A percentile compares a stretch with the other conserved stretches of the same genome.
phyloP scores from a whole-genome alignment of 2,888 invertebrate genomes.

The Sympetrum striolatum region DNA sequence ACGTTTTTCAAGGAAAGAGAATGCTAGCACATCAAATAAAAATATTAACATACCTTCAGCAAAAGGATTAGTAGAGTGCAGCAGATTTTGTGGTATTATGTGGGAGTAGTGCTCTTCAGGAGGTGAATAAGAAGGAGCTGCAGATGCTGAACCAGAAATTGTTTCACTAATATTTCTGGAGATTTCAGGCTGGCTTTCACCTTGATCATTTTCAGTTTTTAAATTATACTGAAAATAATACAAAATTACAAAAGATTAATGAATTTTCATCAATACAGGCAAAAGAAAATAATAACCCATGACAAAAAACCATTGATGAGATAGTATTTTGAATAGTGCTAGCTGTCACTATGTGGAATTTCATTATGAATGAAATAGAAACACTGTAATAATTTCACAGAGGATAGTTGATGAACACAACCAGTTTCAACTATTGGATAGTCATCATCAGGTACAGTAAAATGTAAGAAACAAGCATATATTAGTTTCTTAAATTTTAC shows the following conservation, averaged over 20 bases:
- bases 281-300: background rate
- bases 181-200: background rate
- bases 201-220: background rate
- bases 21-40: background rate
- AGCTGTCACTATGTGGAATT: too few relatives aligned
- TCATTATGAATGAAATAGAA: too few relatives aligned
- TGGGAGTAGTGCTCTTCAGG: slow-evolving; percentile 13
- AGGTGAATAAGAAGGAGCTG: background rate
- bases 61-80: background rate
- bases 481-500: too few relatives aligned
- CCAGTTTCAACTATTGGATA: too few relatives aligned
- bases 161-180: background rate
- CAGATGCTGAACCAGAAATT: background rate
- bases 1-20: too few relatives aligned
- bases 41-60: background rate
- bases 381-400: too few relatives aligned
- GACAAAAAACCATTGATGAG: too few relatives aligned
- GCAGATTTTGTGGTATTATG: background rate
- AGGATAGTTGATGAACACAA: too few relatives aligned
- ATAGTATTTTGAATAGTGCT: too few relatives aligned
- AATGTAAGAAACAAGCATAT: too few relatives aligned
- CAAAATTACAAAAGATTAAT: too few relatives aligned
- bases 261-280: background rate
- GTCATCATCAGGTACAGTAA: too few relatives aligned
- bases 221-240: background rate